phyloP scores from a whole-genome alignment of 2,113 vertebrate genomes.

The Phainopepla nitens region DNA sequence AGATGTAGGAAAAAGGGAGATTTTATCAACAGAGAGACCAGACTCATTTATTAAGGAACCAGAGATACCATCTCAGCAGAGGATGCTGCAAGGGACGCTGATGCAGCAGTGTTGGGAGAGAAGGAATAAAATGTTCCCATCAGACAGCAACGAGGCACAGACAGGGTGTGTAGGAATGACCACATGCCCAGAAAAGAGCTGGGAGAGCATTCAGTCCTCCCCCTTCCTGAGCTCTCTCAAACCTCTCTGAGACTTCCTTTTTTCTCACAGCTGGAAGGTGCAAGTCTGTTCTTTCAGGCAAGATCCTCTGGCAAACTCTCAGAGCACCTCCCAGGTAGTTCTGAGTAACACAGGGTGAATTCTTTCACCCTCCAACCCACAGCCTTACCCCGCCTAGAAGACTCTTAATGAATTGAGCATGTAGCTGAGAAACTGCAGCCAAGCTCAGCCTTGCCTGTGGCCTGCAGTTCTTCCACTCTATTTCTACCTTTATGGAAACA shows the following conservation, averaged over 20 bases:
- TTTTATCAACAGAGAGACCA: constrained; percentile 58
- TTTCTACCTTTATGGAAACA: background rate
- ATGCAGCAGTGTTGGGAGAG: background rate
- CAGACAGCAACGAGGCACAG: background rate
- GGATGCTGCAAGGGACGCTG: constrained; percentile 13
- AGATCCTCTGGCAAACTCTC: background rate
- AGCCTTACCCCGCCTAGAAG: background rate
- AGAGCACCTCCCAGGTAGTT: background rate
- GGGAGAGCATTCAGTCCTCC: background rate
- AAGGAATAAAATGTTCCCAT: background rate
- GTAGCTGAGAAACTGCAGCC: background rate
- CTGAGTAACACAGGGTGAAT: background rate
- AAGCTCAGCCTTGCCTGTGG: background rate
- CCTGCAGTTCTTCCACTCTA: background rate
- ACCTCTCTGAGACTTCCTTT: background rate
- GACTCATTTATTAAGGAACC: constrained; percentile 61
- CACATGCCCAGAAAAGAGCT: background rate
- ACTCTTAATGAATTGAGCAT: background rate
- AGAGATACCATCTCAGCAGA: constrained; percentile 53
- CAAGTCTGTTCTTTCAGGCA: background rate
- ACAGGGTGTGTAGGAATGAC: background rate
- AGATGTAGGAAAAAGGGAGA: constrained; percentile 57
- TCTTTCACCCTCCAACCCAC: background rate
- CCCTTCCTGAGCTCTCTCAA: background rate
- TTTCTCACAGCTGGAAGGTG: background rate